phyloP scores from a whole-genome alignment of 2,797 vertebrate species.

The Gallinago nigripennis region DNA sequence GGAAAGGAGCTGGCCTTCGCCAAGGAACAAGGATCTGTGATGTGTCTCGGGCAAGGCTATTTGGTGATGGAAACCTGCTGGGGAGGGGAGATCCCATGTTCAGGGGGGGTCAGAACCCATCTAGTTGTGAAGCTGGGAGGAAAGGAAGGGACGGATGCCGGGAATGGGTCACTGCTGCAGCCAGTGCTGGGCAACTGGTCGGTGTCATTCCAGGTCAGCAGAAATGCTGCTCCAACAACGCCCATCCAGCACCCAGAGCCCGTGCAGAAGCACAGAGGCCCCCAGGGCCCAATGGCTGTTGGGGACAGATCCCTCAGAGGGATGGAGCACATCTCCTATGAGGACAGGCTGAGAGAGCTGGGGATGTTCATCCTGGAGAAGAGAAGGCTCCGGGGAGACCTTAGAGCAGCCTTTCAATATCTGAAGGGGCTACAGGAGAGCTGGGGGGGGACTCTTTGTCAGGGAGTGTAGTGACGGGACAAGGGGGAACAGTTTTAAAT shows the following conservation, averaged over 20 bases:
- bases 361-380: too few species aligned
- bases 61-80: not conserved
- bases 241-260: not conserved
- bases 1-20: not conserved
- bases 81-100: not conserved
- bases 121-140: not conserved
- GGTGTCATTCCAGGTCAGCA: not conserved
- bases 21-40: accelerated
- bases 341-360: too few species aligned
- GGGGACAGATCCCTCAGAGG: not conserved
- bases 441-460: too few species aligned
- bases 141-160: not conserved
- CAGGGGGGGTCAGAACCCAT: not conserved
- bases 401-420: too few species aligned
- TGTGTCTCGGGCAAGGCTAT: not conserved
- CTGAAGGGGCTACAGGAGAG: too few species aligned
- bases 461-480: too few species aligned
- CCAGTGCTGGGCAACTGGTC: too few species aligned
- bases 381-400: too few species aligned
- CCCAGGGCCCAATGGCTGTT: accelerated
- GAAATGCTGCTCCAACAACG: accelerated
- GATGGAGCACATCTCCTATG: too few species aligned
- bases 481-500: too few species aligned
- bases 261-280: accelerated
- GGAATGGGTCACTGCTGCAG: accelerated